Evolutionary conservation across 53 echinoderm and acorn worm genomes (phyloP).

Genomic region (Mesocentrotus franciscanus): DNA sequence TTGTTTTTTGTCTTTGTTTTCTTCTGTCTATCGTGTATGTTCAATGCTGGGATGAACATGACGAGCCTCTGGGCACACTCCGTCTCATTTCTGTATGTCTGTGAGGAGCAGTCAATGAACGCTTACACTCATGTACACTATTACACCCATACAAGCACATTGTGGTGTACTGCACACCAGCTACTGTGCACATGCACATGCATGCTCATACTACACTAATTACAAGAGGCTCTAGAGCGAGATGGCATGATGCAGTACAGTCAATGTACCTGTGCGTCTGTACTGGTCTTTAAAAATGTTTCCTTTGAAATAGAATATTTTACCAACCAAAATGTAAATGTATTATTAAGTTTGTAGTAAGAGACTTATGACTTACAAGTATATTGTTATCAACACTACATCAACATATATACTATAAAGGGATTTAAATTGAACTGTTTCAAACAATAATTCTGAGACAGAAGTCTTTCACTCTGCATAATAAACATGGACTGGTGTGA

Average conservation of each 20-base stretch:
- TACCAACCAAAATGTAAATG: background rate
- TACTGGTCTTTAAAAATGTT: background rate
- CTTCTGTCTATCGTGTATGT: background rate
- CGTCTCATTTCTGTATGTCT: background rate
- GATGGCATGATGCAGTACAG: background rate
- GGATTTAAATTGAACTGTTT: no score
- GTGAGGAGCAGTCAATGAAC: background rate
- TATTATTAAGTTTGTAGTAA: no score
- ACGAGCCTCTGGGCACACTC: background rate
- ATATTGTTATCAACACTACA: no score
- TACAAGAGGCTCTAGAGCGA: background rate
- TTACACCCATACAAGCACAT: background rate
- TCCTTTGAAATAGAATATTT: background rate
- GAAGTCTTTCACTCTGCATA: no score
- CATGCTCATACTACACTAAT: background rate
- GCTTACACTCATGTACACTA: slow-evolving; percentile 20
- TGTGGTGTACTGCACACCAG: background rate
- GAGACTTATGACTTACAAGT: no score
- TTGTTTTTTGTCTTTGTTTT: background rate
- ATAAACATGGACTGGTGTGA: no score
- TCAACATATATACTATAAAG: no score
- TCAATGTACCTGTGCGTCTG: background rate
- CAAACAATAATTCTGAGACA: no score
- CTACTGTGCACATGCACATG: background rate
- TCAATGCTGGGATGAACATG: background rate